These are phyloP conservation scores for Mesochorus sp. DNA, from an alignment of 2,888 invertebrate genomes.

Conservation along the genomic window DNA sequence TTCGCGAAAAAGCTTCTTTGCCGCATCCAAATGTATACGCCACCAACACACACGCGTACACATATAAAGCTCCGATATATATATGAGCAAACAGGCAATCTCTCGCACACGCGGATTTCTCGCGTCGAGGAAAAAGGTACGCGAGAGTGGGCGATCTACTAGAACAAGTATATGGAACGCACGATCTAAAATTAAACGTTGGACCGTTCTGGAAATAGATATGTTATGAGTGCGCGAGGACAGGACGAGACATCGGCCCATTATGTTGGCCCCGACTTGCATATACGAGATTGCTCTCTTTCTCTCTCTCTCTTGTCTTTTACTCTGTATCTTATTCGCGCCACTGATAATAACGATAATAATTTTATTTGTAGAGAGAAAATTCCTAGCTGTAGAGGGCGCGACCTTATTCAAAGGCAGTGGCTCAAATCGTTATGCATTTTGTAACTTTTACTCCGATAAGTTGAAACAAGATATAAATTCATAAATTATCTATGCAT, in stretches of 20 bases:
- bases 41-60: not conserved
- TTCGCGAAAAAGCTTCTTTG: not conserved
- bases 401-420: too few relatives aligned
- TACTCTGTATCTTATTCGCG: not conserved
- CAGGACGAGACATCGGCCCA: constrained; percentile 79
- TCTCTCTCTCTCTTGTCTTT: not conserved
- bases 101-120: not conserved
- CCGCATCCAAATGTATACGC: not conserved
- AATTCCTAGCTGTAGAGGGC: too few relatives aligned
- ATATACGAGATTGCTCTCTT: constrained; percentile 30
- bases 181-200: constrained; percentile 80
- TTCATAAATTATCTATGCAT: too few relatives aligned
- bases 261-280: constrained; percentile 69
- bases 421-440: too few relatives aligned
- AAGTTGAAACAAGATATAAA: too few relatives aligned
- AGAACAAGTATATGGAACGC: constrained; percentile 81
- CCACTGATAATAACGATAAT: not conserved
- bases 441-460: too few relatives aligned
- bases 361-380: not conserved
- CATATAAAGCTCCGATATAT: too few relatives aligned
- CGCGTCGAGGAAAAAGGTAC: constrained; percentile 25
- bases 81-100: constrained; percentile 5
- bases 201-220: constrained; percentile 82
- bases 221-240: constrained; percentile 82
- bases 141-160: constrained; percentile 74